These are phyloP conservation scores for Cynocephalus volans DNA, from an alignment of 2,113 vertebrate species.

Conservation along the genomic window DNA sequence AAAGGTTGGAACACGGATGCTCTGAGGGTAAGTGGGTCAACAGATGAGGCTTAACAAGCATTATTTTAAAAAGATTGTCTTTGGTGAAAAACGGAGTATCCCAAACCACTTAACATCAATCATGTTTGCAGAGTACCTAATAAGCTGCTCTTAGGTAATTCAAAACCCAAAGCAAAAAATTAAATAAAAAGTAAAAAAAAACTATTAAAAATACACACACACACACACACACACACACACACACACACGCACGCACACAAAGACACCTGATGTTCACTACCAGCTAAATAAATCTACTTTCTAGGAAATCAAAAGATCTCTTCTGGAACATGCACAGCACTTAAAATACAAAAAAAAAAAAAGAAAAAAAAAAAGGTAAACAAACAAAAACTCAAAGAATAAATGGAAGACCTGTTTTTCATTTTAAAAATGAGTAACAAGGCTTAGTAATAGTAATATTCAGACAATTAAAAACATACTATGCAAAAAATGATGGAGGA, in stretches of 20 bases:
- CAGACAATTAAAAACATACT: neutral
- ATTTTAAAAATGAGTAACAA: neutral
- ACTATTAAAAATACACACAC: neutral
- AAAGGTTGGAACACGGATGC: fast-evolving
- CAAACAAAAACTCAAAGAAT: neutral
- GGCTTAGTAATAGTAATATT: neutral
- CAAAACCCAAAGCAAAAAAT: neutral
- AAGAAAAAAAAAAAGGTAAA: neutral
- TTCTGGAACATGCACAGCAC: neutral
- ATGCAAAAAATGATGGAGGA: fast-evolving
- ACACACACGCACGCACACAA: neutral
- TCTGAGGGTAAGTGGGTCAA: fast-evolving
- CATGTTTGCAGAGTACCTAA: fast-evolving
- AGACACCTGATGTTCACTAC: fast-evolving
- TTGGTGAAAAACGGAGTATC: neutral
- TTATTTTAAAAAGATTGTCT: neutral
- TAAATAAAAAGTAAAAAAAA: too few relatives aligned
- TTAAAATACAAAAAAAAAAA: neutral
- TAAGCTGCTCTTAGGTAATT: neutral
- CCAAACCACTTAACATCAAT: neutral
- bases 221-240: neutral
- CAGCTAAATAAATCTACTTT: neutral
- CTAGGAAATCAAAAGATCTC: neutral
- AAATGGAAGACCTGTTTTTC: neutral
- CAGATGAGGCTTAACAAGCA: fast-evolving